phyloP scores from a whole-genome alignment of 2,797 vertebrate genomes.

The Lutjanus argentimaculatus region DNA sequence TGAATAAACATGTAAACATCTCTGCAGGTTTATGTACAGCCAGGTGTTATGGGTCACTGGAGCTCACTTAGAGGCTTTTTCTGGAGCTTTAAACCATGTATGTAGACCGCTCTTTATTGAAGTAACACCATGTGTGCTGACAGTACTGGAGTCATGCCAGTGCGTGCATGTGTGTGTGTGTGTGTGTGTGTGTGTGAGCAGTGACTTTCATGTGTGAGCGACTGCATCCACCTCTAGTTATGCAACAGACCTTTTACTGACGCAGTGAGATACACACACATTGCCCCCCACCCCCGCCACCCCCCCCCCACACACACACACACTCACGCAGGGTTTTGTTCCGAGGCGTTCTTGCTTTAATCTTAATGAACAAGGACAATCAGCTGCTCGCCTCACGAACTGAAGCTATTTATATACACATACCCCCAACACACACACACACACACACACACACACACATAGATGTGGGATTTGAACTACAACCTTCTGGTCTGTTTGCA shows the following conservation, averaged over 20 bases:
- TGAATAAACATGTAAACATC: too few species aligned
- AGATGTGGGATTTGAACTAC: slow-evolving; percentile 16
- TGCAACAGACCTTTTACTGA: slow-evolving; percentile 59
- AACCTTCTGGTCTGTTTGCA: slow-evolving; percentile 1
- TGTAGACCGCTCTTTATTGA: neutral
- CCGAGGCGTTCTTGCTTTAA: slow-evolving; percentile 56
- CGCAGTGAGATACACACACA: slow-evolving; percentile 43
- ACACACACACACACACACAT: slow-evolving; percentile 34
- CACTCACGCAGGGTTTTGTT: slow-evolving; percentile 35
- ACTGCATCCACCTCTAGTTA: slow-evolving; percentile 52
- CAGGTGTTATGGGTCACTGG: neutral
- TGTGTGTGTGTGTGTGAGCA: neutral
- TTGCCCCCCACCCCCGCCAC: too few species aligned
- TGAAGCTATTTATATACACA: slow-evolving; percentile 44
- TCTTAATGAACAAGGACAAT: slow-evolving; percentile 70
- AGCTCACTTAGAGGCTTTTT: neutral
- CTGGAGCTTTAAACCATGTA: neutral
- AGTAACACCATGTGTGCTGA: slow-evolving; percentile 4
- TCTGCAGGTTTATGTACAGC: neutral
- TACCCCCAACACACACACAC: neutral
- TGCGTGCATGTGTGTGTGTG: slow-evolving; percentile 5
- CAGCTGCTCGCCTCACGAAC: slow-evolving; percentile 54
- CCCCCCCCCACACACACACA: slow-evolving; percentile 15
- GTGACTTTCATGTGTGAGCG: slow-evolving; percentile 4
- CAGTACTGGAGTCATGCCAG: neutral